Percentiles rank a stretch among this genome's conserved stretches.
These are phyloP conservation scores for Sphenodon punctatus DNA, from an alignment of 2,797 vertebrate species.

Conservation along the genomic window DNA sequence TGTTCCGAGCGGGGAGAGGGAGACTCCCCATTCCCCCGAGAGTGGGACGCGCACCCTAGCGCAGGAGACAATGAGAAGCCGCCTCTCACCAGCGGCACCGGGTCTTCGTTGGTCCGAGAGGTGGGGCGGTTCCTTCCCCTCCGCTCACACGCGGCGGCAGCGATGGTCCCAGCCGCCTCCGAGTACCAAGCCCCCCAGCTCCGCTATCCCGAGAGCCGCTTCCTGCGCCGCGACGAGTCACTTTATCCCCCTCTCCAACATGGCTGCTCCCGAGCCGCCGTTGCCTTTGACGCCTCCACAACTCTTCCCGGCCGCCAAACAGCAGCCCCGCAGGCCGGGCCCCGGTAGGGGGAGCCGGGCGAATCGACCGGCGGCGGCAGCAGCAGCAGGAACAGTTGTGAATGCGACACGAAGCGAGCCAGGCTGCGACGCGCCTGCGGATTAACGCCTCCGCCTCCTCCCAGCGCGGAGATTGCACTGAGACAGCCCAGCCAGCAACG, in stretches of 20 bases:
- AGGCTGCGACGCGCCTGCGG: constrained; percentile 38
- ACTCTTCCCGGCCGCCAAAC: neutral
- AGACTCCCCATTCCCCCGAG: neutral
- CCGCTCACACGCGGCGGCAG: neutral
- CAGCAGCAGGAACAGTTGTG: neutral
- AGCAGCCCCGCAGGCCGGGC: neutral
- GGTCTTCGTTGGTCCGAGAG: neutral
- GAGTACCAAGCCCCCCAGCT: neutral
- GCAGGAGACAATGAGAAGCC: constrained; percentile 45
- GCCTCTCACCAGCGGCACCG: constrained; percentile 6
- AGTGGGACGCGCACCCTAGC: constrained; percentile 41
- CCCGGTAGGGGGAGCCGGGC: neutral
- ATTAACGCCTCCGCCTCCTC: constrained; percentile 64
- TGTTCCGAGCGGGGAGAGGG: no score
- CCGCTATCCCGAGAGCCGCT: neutral
- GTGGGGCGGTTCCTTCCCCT: neutral
- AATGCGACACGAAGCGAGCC: neutral
- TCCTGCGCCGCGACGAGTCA: constrained; percentile 43
- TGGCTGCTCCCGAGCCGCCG: constrained; percentile 71
- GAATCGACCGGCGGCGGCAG: neutral
- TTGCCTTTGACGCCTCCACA: constrained; percentile 20
- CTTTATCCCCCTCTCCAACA: constrained; percentile 72
- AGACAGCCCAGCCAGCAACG: constrained; percentile 24
- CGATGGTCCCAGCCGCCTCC: neutral
- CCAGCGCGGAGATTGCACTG: neutral